Base-by-base conservation (phyloP, 2,797 vertebrate species). In the Chromobotia macracanthus region DNA sequence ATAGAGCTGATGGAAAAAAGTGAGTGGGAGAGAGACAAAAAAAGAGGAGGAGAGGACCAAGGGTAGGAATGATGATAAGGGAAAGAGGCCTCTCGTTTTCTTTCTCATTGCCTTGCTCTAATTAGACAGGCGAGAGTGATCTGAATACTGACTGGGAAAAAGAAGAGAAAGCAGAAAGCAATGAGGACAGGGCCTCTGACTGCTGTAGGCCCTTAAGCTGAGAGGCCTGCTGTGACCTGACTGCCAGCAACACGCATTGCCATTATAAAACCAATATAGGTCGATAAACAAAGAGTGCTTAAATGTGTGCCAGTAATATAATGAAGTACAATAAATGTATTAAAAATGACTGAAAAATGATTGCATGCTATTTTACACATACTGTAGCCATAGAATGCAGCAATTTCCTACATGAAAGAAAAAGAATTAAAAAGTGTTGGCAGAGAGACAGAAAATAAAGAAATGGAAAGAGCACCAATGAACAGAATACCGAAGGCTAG, bases 81-180 rank as follows among this genome's bases (percentile, higher is more conserved):
- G 75, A 86, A 77, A 89, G 78, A 79, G 80, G 63, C 58, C 46
- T 84, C 81, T 84, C 82, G 19, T 82, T 82, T 88, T 89, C 50
- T 75, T 84, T 88, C 86, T 86, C 82, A 86, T 84, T 84, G 83
- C 87, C 86, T 90, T 80, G 65, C 83, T 90, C 87, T 92, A 91
- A 93, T 93, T 91, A 93, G 90, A 90, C 82, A 83, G 87, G 80
- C 73, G 73, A 85, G 87, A 89, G 89, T 92, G 93, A 91, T 89
- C 79, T 75, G 90, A 92, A 93, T 94, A 79, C 81, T 79, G 89
- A 91, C 88, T 70, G 81, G 79, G 87, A 88, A 85, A 73, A 81
- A 82, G 64, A 77, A 83, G 80, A 83, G 44, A 15, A 61, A 51
- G n/a, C 83, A 31, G 72, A 55, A 41, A 55, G 61, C 1, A 13